Evolutionary conservation across 2,113 vertebrate species (phyloP).

Genomic region (Thryonomys swinderianus): DNA sequence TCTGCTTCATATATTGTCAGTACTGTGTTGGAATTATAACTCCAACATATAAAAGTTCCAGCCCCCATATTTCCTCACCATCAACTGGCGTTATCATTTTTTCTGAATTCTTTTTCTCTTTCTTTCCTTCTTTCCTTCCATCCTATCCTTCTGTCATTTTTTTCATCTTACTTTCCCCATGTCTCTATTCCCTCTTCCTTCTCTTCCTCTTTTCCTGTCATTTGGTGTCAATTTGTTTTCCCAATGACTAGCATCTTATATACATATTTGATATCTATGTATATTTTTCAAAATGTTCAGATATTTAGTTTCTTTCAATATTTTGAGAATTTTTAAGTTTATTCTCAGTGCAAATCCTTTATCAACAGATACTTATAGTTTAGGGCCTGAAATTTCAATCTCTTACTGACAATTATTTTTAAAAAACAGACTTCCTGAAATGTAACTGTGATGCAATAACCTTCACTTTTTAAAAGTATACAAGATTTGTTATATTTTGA

Average conservation of each 20-base stretch:
- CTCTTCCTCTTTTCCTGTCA: no score
- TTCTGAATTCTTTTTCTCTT: no score
- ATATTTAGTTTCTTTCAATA: background rate
- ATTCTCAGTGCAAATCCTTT: background rate
- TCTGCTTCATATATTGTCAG: background rate
- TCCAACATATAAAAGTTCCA: background rate
- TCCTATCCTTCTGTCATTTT: background rate
- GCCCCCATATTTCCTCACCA: background rate
- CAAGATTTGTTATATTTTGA: background rate
- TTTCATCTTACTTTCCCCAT: background rate
- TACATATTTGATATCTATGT: background rate
- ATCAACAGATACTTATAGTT: background rate
- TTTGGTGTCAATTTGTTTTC: background rate
- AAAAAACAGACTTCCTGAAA: background rate
- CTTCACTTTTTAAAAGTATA: background rate
- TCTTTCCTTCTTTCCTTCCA: accelerated
- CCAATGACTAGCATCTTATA: background rate
- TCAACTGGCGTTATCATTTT: background rate
- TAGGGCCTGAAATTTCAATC: background rate
- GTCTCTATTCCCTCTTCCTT: background rate
- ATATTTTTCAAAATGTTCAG: background rate
- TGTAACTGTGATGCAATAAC: background rate
- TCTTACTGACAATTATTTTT: background rate
- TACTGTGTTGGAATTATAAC: background rate
- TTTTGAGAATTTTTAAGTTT: background rate